Percentiles rank a stretch among this genome's conserved stretches.
Conservation (phyloP, 1,140 invertebrate genomes). For the Pseudoatta argentina region DNA sequence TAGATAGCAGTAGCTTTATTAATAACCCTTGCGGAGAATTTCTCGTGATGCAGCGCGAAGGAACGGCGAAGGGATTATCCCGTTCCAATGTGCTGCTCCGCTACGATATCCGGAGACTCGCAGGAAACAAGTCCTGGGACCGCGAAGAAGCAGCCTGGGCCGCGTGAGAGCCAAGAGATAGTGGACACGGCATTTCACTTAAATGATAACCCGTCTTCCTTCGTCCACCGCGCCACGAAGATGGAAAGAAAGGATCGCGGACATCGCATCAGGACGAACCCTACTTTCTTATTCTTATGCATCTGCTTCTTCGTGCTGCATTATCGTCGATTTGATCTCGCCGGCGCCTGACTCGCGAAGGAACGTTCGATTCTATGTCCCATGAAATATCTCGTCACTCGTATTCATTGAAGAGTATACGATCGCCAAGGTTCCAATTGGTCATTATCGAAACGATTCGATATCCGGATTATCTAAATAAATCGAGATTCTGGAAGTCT, state of each 20-base stretch:
- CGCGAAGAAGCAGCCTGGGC: slow-evolving; percentile 45
- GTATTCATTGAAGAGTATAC: neutral
- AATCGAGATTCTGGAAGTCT: slow-evolving; percentile 9
- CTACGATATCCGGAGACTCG: slow-evolving; percentile 66
- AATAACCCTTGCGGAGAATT: slow-evolving; percentile 79
- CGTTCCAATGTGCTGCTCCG: slow-evolving; percentile 30
- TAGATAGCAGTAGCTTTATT: slow-evolving; percentile 85
- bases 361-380: slow-evolving; percentile 2
- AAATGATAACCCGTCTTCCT: slow-evolving; percentile 83
- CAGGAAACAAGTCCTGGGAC: slow-evolving; percentile 69
- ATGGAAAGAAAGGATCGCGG: slow-evolving; percentile 28
- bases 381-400: slow-evolving; percentile 16
- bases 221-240: slow-evolving; percentile 58
- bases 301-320: slow-evolving; percentile 48
- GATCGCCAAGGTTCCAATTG: neutral
- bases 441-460: neutral
- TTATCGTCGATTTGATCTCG: slow-evolving; percentile 64
- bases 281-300: slow-evolving; percentile 56
- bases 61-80: slow-evolving; percentile 72
- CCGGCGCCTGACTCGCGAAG: slow-evolving; percentile 57
- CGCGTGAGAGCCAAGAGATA: slow-evolving; percentile 82
- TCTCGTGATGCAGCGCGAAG: slow-evolving; percentile 42
- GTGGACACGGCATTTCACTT: slow-evolving; percentile 86
- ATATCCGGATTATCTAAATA: neutral
- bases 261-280: slow-evolving; percentile 12